Evolutionary conservation across 2,113 vertebrate species (phyloP).

Genomic region (Numida meleagris): DNA sequence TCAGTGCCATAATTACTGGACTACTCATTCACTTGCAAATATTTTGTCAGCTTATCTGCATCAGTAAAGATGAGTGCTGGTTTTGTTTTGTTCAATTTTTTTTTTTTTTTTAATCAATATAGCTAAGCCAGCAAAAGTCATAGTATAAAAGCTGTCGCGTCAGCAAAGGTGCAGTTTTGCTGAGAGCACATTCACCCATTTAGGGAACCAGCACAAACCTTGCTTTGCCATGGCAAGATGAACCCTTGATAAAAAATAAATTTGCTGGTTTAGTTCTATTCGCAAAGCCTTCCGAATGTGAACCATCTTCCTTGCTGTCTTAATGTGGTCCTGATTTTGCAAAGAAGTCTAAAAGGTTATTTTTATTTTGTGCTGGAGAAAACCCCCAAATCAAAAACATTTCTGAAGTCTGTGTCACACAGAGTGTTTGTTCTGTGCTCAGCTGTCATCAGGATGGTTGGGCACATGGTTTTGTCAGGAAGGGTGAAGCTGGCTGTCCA

Average conservation of each 20-base stretch:
- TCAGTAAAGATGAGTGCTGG: not conserved
- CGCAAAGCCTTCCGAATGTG: not conserved
- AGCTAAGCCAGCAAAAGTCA: constrained; percentile 41
- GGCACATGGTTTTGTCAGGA: not conserved
- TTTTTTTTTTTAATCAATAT: not conserved
- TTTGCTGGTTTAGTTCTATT: not conserved
- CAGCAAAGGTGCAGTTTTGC: constrained; percentile 54
- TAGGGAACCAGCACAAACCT: constrained; percentile 16
- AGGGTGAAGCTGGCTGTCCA: not conserved
- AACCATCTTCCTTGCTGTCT: not conserved
- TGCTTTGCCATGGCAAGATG: not conserved
- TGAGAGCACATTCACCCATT: constrained; percentile 7
- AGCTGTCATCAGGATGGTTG: not conserved
- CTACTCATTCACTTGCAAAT: not conserved
- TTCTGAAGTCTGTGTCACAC: not conserved
- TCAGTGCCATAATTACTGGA: not conserved
- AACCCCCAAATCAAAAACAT: not conserved
- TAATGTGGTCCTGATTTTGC: not conserved
- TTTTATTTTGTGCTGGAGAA: not conserved
- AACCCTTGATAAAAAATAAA: not conserved
- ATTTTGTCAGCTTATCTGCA: not conserved
- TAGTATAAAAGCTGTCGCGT: constrained; percentile 11
- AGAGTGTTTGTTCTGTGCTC: not conserved
- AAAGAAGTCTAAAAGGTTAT: not conserved
- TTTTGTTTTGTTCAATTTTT: constrained; percentile 11